These are phyloP conservation scores for Dexiosoma caninum DNA, from an alignment of 2,888 invertebrate species.

Conservation along the genomic window DNA sequence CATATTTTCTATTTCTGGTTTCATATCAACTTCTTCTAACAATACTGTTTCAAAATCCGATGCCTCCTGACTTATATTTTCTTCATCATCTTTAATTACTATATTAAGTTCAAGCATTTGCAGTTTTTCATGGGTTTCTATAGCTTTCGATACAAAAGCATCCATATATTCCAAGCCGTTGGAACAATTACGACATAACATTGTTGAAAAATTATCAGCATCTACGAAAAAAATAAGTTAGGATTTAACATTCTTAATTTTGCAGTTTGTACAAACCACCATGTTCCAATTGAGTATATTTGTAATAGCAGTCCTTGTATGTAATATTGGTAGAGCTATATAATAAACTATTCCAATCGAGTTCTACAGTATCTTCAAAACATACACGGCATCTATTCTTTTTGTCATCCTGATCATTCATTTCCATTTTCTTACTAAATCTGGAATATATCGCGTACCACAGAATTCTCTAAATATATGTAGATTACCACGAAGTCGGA, in stretches of 20 bases:
- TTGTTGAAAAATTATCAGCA: background rate
- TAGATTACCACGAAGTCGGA: too few species aligned
- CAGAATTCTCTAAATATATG: too few species aligned
- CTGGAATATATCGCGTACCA: too few species aligned
- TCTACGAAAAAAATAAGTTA: background rate
- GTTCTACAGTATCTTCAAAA: background rate
- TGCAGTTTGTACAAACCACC: background rate
- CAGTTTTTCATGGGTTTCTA: background rate
- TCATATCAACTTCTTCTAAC: background rate
- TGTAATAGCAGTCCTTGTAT: conserved; percentile 49
- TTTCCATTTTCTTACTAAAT: background rate
- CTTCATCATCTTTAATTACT: background rate
- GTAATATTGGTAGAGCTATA: background rate
- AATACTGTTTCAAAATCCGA: background rate
- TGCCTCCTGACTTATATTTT: background rate
- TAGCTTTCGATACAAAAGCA: conserved; percentile 22
- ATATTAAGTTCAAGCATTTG: background rate
- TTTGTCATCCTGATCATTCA: background rate
- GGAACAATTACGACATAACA: conserved; percentile 27
- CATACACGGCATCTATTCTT: background rate
- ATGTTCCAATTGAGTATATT: conserved; percentile 30
- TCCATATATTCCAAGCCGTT: conserved; percentile 8
- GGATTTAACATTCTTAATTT: background rate
- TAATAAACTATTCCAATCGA: conserved; percentile 21
- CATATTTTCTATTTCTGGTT: too few species aligned